Base-by-base conservation (phyloP, 2,797 vertebrate genomes). In the Brotula barbata region DNA sequence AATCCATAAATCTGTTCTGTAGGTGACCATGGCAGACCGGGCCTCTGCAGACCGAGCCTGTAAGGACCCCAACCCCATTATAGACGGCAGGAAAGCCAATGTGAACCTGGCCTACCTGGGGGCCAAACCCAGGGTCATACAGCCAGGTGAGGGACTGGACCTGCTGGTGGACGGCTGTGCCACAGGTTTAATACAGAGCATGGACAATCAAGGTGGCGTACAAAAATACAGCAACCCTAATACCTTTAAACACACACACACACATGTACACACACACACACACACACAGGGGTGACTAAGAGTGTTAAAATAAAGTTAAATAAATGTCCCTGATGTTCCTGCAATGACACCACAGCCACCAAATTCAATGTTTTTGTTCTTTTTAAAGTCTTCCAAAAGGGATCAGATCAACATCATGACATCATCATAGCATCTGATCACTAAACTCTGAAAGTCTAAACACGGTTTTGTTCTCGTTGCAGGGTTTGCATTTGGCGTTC, bases 21-120 rank as follows among this genome's bases (percentile, higher is more conserved):
- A 98, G 96, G 96, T 98, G 88, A 98, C 96, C 75, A 98, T 98
- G 96, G 94, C 93, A 49, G 96, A 98, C 86, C 90, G 94, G 87
- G 90, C 94, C 39, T 93, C 95, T 3, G 96, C 96, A 0, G 96
- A 98, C 75, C 86, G 96, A 67, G 96, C 96, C 57, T 98, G 95
- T 77, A 98, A 98, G 72, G 96, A 98, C 85, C 96, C 96, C 73
- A 98, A 98, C 86, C 96, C 96, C 62, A 98, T 98, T 74, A 98
- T 98, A 78, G 96, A 98, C 7, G 96, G 96, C 79, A 92, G 96
- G 76, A 98, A 98, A 84, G 96, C 96, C 85, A 98, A 98, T 51
- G 96, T 98, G 76, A 98, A 98, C 84, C 92, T 98, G 89, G 96
- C 96, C 33, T 98, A 98, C 85, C 90, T 98, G 81, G 96, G 96